Evolutionary conservation across 2,797 vertebrate genomes (phyloP), one percentile per base, ranked within the genome.

Genomic region (Petrocephalus sullivani): DNA sequence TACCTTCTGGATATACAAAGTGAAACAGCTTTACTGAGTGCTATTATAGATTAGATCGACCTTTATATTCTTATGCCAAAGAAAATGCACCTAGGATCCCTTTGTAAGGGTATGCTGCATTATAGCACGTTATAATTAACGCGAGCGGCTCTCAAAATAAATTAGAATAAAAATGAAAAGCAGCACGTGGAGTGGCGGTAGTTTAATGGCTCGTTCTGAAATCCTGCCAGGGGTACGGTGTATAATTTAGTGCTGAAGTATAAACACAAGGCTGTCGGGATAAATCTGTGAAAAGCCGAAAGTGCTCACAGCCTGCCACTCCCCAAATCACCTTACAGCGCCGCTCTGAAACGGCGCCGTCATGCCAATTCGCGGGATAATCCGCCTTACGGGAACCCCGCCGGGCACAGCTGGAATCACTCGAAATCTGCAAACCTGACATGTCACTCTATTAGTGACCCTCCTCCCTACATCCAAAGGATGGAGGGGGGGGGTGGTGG

Each of bases 181-280:
- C 71, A 46, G 16, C 53, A n/a, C n/a, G 28, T n/a, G 6, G 9
- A 54, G 16, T 12, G 56, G 5, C 6, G 84, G 16, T 41, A 56
- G 56, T 19, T 86, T 21, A 86, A 41, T 6, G 84, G 33, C 28
- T 53, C 16, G 14, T 86, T 86, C 19, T 86, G 49, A 54, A 60
- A 37, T 33, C 8, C 21, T 41, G 81, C 49, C 51, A 19, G 21
- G 23, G 28, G 41, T 60, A 58, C 16, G 33, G 84, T 19, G 23
- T 58, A 33, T 58, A 86, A 86, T 41, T 86, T 19, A 23, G 56
- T 1, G 0, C 84, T 86, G 56, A 37, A 58, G 84, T 86, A 23
- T 86, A 86, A 87, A 64, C 85, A 87, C 85, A 49, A 64, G 41
- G 33, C 37, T 87, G 37, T 64, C 41, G 9, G 56, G 60, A 51